phyloP scores from a whole-genome alignment of 1,140 invertebrate species.

The Halictus rubicundus region DNA sequence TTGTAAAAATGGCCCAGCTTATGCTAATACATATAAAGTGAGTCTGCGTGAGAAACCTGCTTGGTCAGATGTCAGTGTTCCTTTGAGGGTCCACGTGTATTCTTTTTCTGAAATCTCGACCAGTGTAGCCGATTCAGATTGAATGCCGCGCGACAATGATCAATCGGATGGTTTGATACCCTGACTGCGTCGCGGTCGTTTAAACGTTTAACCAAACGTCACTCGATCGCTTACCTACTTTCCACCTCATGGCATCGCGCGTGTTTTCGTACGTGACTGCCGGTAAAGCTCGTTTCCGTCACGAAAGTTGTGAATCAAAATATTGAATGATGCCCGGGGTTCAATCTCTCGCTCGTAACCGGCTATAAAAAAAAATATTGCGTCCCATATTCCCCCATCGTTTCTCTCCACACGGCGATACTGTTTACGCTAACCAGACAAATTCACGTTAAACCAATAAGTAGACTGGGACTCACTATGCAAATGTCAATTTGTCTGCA shows the following conservation, averaged over 20 bases:
- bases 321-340: slow-evolving; percentile 60
- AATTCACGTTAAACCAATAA: background rate
- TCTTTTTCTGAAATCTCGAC: background rate
- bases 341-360: slow-evolving; percentile 35
- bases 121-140: slow-evolving; percentile 26
- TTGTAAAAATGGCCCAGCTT: too few relatives aligned
- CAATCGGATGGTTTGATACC: slow-evolving; percentile 64
- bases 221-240: slow-evolving; percentile 67
- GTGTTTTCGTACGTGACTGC: slow-evolving; percentile 72
- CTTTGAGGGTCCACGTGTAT: too few relatives aligned
- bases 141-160: slow-evolving; percentile 36
- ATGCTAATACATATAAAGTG: background rate
- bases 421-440: slow-evolving; percentile 13
- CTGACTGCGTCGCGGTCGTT: slow-evolving; percentile 67
- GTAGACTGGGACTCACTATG: background rate
- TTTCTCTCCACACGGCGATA: background rate
- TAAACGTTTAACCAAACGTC: slow-evolving; percentile 58
- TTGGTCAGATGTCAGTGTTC: background rate
- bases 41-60: background rate
- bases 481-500: background rate
- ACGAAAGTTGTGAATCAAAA: slow-evolving; percentile 71
- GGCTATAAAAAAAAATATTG: slow-evolving; percentile 56
- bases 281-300: slow-evolving; percentile 58
- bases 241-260: slow-evolving; percentile 56
- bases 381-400: background rate